Percentiles rank a stretch among this genome's conserved stretches.
These are phyloP conservation scores for Cerastis rubricosa DNA, from an alignment of 2,888 invertebrate genomes.

Conservation along the genomic window DNA sequence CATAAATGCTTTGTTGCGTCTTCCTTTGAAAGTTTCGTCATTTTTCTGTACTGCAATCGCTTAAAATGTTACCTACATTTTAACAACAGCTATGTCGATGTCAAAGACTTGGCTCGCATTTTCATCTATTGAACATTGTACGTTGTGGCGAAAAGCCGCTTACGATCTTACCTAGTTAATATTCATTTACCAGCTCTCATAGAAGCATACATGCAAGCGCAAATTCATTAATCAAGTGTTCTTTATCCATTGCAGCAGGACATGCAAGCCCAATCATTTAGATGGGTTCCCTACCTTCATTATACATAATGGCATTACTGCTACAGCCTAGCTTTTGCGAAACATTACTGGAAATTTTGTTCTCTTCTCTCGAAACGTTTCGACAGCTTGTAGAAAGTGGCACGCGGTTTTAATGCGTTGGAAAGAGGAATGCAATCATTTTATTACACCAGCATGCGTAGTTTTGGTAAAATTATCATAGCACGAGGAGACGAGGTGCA, in stretches of 20 bases:
- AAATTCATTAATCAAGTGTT: conserved; percentile 46
- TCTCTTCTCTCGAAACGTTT: conserved; percentile 57
- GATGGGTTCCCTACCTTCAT: conserved; percentile 52
- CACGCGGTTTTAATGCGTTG: conserved; percentile 61
- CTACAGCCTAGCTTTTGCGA: conserved; percentile 59
- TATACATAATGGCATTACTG: conserved; percentile 56
- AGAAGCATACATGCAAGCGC: conserved; percentile 23
- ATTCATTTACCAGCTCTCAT: conserved; percentile 14
- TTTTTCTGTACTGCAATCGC: background rate
- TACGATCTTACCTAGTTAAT: conserved; percentile 23
- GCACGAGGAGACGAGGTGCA: background rate
- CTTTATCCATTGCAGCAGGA: conserved; percentile 39
- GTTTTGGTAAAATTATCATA: conserved; percentile 25
- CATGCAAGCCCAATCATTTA: conserved; percentile 34
- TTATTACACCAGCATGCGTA: conserved; percentile 45
- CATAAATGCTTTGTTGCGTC: background rate
- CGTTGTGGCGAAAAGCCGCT: background rate
- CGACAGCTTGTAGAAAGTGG: conserved; percentile 68
- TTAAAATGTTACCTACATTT: background rate
- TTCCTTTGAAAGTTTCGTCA: background rate
- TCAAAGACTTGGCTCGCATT: background rate
- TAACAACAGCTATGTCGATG: background rate
- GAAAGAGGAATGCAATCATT: conserved; percentile 53
- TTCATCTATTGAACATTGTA: background rate
- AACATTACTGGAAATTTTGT: conserved; percentile 60